phyloP scores from a whole-genome alignment of 53 echinoderm and acorn worm genomes.

The Stichopus horrens region DNA sequence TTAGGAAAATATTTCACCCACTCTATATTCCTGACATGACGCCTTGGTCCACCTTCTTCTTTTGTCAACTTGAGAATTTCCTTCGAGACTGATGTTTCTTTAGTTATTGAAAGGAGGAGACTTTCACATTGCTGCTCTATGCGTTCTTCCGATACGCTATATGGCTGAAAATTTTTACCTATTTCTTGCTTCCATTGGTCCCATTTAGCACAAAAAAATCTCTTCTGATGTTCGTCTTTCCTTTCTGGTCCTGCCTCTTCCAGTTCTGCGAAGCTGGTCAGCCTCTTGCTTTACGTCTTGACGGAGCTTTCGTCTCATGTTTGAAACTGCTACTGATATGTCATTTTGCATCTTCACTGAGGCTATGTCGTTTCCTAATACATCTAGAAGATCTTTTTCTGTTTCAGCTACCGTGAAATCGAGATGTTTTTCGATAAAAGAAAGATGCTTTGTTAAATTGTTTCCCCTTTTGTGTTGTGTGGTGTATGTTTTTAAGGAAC shows the following conservation, averaged over 20 bases:
- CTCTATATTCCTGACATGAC: background rate
- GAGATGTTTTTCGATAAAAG: background rate
- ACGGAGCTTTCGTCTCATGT: background rate
- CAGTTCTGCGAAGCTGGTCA: background rate
- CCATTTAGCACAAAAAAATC: background rate
- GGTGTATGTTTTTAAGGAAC: background rate
- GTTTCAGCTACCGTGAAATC: background rate
- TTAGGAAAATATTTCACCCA: slow-evolving; percentile 8
- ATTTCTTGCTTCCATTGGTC: background rate
- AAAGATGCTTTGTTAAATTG: background rate
- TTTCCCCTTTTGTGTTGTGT: background rate
- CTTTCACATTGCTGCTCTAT: background rate
- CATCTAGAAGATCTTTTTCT: background rate
- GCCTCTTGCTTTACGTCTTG: background rate
- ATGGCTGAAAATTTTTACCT: no score
- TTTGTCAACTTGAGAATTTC: background rate
- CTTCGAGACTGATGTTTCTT: background rate
- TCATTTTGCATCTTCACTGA: background rate
- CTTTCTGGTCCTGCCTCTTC: background rate
- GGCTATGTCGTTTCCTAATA: background rate
- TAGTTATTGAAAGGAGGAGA: background rate
- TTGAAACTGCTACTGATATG: background rate
- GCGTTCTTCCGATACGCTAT: background rate
- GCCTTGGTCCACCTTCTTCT: background rate
- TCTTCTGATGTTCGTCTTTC: background rate